Conservation (phyloP, 2,113 vertebrate species). For the Meriones unguiculatus region DNA sequence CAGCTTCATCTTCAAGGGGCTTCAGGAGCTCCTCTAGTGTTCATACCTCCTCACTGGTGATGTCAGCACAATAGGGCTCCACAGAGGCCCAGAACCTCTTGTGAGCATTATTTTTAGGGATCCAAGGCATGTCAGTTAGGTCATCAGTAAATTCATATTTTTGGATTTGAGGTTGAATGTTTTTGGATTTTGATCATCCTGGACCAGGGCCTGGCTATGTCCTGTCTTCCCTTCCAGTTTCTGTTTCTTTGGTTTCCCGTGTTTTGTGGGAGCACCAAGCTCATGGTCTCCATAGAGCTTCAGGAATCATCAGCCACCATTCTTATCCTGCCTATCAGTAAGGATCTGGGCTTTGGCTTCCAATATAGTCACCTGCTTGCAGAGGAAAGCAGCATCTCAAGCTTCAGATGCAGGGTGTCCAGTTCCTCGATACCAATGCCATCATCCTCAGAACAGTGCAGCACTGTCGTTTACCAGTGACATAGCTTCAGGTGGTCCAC, state of each 20-base stretch:
- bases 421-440: constrained; percentile 98
- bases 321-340: too few relatives aligned
- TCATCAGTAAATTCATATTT: constrained; percentile 98
- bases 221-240: constrained; percentile 96
- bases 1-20: constrained; percentile 95
- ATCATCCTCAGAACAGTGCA: constrained; percentile 97
- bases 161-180: constrained; percentile 96
- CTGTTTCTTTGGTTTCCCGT: constrained; percentile 97
- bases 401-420: constrained; percentile 97
- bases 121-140: constrained; percentile 95
- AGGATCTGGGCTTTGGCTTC: constrained; percentile 93
- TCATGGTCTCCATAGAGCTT: constrained; percentile 96
- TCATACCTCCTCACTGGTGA: constrained; percentile 96
- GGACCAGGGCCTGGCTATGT: constrained; percentile 94
- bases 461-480: constrained; percentile 96
- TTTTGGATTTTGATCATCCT: constrained; percentile 96
- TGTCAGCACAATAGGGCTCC: constrained; percentile 97
- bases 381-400: constrained; percentile 97
- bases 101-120: constrained; percentile 98
- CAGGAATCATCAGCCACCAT: constrained; percentile 86
- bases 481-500: constrained; percentile 98
- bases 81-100: constrained; percentile 99
- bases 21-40: constrained; percentile 97
- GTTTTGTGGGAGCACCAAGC: constrained; percentile 93
- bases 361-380: constrained; percentile 95